These are phyloP conservation scores for Catalaphyllia jardinei DNA, from an alignment of 64 coral and sea anemone species.

Conservation along the genomic window DNA sequence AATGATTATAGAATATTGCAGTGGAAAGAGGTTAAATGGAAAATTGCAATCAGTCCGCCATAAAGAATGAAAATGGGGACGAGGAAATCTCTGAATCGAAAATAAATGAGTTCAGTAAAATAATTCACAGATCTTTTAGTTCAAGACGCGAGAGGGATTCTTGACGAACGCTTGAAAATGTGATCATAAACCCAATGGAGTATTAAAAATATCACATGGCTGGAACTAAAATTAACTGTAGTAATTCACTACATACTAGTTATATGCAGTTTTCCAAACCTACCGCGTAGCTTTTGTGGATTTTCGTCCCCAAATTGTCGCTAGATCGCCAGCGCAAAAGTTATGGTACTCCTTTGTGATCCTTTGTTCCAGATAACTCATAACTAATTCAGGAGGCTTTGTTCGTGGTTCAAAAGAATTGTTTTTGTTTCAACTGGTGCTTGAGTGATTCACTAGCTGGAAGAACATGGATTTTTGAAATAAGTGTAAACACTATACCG, in stretches of 20 bases:
- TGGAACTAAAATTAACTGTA: neutral
- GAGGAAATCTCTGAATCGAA: neutral
- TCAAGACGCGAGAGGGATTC: neutral
- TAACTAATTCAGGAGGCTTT: conserved; percentile 35
- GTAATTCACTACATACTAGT: too few species aligned
- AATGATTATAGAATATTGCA: neutral
- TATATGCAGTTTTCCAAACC: neutral
- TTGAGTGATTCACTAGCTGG: neutral
- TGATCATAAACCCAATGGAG: neutral
- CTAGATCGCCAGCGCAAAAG: neutral
- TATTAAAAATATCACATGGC: neutral
- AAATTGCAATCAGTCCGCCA: neutral
- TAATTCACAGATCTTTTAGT: neutral
- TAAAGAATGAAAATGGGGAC: neutral
- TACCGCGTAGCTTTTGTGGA: neutral
- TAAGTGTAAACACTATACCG: neutral
- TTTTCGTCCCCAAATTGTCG: neutral
- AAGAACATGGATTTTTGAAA: neutral
- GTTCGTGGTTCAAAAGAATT: conserved; percentile 26
- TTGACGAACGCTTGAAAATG: neutral
- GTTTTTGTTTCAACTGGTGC: conserved; percentile 19
- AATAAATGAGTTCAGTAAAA: neutral
- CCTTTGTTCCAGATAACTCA: conserved; percentile 20
- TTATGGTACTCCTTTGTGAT: neutral
- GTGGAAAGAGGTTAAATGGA: neutral